Evolutionary conservation across 1,140 invertebrate species (phyloP), one percentile per base, ranked within the genome.

Genomic region (Procambarus virginalis): DNA sequence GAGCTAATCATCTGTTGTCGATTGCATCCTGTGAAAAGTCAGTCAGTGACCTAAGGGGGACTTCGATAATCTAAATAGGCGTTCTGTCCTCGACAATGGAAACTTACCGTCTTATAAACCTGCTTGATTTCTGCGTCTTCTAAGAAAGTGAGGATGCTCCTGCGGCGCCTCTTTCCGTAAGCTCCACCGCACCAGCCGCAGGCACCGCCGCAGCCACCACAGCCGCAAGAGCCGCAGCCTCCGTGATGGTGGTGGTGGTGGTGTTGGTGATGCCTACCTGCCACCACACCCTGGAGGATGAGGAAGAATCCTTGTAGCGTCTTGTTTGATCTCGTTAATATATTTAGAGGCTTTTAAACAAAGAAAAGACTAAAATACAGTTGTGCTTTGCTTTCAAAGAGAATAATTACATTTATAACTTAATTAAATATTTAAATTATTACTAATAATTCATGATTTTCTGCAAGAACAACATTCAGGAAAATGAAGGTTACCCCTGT

Each of bases 121-220:
- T 82, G 48, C 22, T 82, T 58, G 68, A 82, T 55, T 46, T 82
- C 80, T 17, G 80, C 58, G 80, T 82, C 34, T 64, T 64, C 80
- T 45, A 82, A 46, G 34, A 82, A 82, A 20, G 12, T 68, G 9
- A 0, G 6, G 58, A 82, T 10, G 45, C 80, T 82, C 55, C 80
- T 82, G 45, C 80, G 80, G 14, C 80, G 80, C 34, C 80, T 89
- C 82, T 34, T 89, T 17, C 88, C 88, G 58, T 84, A 89, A n/a
- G 68, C 34, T 3, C 80, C 80, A 70, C 80, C 87, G 4, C 87
- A 82, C 51, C 87, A 89, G 70, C 87, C 80, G 2, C 87, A 82
- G 2, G 68, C 55, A 1, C 80, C 87, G 12, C 80, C 70, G 8
- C 87, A 76, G 34, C 87, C 70, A 22, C 87, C 80, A 9, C 87